Conservation (phyloP, 2,888 invertebrate genomes). For the Acronicta alni region DNA sequence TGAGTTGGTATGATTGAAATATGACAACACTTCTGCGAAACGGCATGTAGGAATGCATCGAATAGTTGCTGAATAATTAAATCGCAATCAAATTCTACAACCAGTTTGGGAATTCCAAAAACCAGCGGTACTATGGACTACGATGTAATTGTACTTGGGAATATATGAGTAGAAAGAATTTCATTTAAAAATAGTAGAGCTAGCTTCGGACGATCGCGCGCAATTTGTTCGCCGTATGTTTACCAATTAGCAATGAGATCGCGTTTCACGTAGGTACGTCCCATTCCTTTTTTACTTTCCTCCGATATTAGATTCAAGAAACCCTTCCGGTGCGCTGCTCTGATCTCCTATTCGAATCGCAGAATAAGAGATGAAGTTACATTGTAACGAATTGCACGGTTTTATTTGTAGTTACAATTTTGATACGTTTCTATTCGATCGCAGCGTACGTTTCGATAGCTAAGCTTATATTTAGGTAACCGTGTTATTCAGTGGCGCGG, state of each 20-base stretch:
- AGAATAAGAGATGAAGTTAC: constrained; percentile 56
- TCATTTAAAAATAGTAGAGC: constrained; percentile 82
- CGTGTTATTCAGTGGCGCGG: constrained; percentile 72
- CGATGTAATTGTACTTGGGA: constrained; percentile 76
- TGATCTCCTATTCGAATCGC: constrained; percentile 45
- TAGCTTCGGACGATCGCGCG: constrained; percentile 66
- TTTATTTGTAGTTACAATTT: constrained; percentile 68
- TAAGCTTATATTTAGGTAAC: constrained; percentile 72
- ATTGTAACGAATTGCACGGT: constrained; percentile 55
- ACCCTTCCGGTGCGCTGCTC: constrained; percentile 58
- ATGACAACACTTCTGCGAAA: constrained; percentile 48
- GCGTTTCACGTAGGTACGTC: constrained; percentile 54
- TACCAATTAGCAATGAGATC: constrained; percentile 77
- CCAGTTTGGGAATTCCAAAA: constrained; percentile 74
- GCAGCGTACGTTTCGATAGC: constrained; percentile 59
- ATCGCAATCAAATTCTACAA: constrained; percentile 77
- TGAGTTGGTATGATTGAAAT: constrained; percentile 28
- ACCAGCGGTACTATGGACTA: constrained; percentile 67
- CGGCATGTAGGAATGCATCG: constrained; percentile 65
- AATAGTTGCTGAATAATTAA: constrained; percentile 80
- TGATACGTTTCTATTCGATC: constrained; percentile 58
- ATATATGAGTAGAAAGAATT: constrained; percentile 83
- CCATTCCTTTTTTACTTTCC: constrained; percentile 62
- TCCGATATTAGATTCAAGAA: constrained; percentile 74
- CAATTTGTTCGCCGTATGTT: constrained; percentile 77